Evolutionary conservation across 1,140 invertebrate species (phyloP), one percentile per base, ranked within the genome.

Genomic region (Pachyrhynchus sulphureomaculatus): DNA sequence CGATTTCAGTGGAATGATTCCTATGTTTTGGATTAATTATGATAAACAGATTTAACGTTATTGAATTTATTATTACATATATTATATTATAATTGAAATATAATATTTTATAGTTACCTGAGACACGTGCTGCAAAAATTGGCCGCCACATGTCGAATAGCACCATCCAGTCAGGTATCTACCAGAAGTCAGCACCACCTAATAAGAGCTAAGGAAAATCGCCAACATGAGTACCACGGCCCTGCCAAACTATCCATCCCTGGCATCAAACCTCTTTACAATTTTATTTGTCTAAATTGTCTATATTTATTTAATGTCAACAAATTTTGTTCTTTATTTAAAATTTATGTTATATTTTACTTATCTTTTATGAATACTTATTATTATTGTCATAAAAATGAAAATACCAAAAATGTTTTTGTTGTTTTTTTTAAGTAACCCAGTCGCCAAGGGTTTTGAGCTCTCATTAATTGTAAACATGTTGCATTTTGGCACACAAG

Each of bases 41-140:
- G n/a, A n/a, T n/a, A n/a, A n/a, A n/a, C n/a, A n/a, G n/a, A n/a
- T n/a, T n/a, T n/a, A n/a, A n/a, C n/a, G n/a, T n/a, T n/a, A n/a
- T n/a, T n/a, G n/a, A n/a, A n/a, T n/a, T n/a, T n/a, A n/a, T n/a
- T n/a, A n/a, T n/a, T n/a, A n/a, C n/a, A n/a, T n/a, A n/a, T n/a
- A n/a, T n/a, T n/a, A n/a, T n/a, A n/a, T n/a, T n/a, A n/a, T n/a
- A n/a, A n/a, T n/a, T n/a, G n/a, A n/a, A n/a, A n/a, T n/a, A n/a
- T n/a, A n/a, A n/a, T n/a, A n/a, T n/a, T 13, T 58, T 66, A 21
- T 36, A 66, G 64, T 66, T 59, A 66, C 64, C 60, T 66, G 64
- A 66, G n/a, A 44, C 13, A 54, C 42, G 59, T 66, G 64, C 60
- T 66, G 64, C 52, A 59, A 48, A 54, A 52, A 26, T 48, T 49